These are phyloP conservation scores for Bursaphelenchus okinawaensis DNA, from an alignment of 2,888 invertebrate species.

Conservation along the genomic window DNA sequence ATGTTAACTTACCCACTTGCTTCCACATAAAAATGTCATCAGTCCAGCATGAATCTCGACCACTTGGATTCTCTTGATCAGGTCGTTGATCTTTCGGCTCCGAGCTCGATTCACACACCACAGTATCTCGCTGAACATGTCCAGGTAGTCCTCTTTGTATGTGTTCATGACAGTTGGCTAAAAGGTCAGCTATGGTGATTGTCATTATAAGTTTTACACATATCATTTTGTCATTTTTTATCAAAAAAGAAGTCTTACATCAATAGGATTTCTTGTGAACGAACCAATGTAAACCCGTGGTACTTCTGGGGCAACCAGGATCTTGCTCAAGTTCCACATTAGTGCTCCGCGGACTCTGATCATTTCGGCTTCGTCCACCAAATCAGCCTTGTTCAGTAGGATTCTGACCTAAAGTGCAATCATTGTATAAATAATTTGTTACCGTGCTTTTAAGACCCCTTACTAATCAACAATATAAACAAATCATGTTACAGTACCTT, in stretches of 20 bases:
- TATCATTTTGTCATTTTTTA: no score
- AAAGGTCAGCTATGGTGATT: no score
- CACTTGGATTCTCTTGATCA: conserved; percentile 16
- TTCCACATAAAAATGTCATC: conserved; percentile 3
- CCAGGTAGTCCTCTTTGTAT: conserved; percentile 9
- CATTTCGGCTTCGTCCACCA: conserved; percentile 11
- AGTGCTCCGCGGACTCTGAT: conserved; percentile 24
- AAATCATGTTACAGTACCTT: conserved; percentile 1
- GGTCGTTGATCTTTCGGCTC: conserved; percentile 20
- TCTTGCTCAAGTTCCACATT: conserved; percentile 22
- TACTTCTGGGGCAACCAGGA: conserved; percentile 18
- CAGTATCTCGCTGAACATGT: conserved; percentile 10
- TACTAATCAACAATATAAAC: not conserved
- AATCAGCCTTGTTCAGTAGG: conserved; percentile 25
- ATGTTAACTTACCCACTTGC: no score
- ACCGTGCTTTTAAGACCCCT: not conserved
- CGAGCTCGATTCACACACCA: not conserved
- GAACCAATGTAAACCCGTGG: conserved; percentile 24
- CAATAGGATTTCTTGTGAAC: conserved; percentile 13
- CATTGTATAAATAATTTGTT: not conserved
- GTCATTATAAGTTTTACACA: no score
- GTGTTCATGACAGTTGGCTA: not conserved
- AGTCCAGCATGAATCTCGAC: conserved; percentile 8
- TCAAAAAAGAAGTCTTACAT: not conserved
- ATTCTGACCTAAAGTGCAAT: conserved; percentile 2